Evolutionary conservation across 1,140 invertebrate species (phyloP).

Genomic region (Cydia pomonella): DNA sequence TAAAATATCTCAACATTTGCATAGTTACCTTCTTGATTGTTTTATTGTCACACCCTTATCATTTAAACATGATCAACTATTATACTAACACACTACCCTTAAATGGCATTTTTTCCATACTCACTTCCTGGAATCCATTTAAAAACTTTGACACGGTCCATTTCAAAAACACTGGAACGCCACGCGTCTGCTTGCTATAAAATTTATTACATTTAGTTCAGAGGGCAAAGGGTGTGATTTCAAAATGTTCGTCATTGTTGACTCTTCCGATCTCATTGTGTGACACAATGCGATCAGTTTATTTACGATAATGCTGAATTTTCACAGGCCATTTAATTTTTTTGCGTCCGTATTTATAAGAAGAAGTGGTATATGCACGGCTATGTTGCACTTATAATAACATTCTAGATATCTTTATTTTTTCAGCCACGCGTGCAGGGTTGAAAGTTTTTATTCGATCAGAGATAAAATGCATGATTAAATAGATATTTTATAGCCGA

Average conservation of each 20-base stretch:
- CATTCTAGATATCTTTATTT: neutral
- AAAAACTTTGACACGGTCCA: conserved; percentile 23
- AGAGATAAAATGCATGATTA: neutral
- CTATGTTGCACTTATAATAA: neutral
- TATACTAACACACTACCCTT: neutral
- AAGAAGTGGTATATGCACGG: neutral
- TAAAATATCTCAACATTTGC: too few species aligned
- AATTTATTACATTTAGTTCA: conserved; percentile 30
- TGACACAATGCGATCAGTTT: conserved; percentile 6
- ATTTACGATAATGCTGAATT: conserved; percentile 30
- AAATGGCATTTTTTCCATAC: neutral
- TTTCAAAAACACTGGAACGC: conserved; percentile 21
- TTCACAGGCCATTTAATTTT: conserved; percentile 19
- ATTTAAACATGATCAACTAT: neutral
- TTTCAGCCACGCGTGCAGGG: neutral
- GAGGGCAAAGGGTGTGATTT: conserved; percentile 29
- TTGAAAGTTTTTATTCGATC: neutral
- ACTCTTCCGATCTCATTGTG: conserved; percentile 14
- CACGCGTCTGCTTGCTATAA: conserved; percentile 19
- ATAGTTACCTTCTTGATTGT: neutral
- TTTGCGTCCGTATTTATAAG: neutral
- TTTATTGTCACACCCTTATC: neutral
- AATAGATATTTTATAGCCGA: neutral
- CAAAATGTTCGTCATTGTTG: conserved; percentile 10
- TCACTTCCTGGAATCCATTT: conserved; percentile 5